Conservation (phyloP, 1,140 invertebrate genomes). For the Hypothenemus hampei region DNA sequence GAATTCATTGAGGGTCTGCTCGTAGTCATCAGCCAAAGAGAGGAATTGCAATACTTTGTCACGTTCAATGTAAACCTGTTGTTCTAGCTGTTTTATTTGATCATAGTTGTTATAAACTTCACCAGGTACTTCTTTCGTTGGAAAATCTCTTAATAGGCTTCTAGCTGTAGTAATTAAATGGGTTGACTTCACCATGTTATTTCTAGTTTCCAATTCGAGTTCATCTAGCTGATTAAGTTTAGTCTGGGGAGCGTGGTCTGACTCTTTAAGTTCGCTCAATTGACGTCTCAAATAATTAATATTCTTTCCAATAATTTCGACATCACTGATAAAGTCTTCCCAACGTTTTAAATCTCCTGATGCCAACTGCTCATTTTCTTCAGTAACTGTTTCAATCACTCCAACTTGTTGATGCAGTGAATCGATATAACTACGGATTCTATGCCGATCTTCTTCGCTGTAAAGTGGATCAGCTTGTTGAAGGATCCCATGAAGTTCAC, state of each 20-base stretch:
- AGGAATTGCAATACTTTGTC: constrained; percentile 68
- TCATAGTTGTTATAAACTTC: constrained; percentile 61
- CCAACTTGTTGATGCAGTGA: constrained; percentile 52
- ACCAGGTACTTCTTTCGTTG: constrained; percentile 59
- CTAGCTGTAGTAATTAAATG: constrained; percentile 52
- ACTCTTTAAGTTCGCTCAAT: constrained; percentile 54
- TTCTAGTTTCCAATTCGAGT: constrained; percentile 56
- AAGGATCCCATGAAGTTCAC: constrained; percentile 46
- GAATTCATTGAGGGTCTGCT: constrained; percentile 79
- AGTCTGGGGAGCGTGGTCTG: constrained; percentile 53
- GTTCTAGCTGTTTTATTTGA: constrained; percentile 61
- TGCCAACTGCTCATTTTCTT: constrained; percentile 56
- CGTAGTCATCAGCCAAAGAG: constrained; percentile 75
- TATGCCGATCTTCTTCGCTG: constrained; percentile 47
- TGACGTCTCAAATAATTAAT: constrained; percentile 52
- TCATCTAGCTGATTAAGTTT: constrained; percentile 63
- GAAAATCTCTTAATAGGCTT: constrained; percentile 57
- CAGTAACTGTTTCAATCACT: constrained; percentile 57
- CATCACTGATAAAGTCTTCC: constrained; percentile 61
- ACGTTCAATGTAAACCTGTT: constrained; percentile 61
- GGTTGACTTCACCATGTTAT: constrained; percentile 49
- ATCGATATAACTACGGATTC: constrained; percentile 49
- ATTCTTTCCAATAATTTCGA: constrained; percentile 50
- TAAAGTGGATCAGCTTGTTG: constrained; percentile 50
- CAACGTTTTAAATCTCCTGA: constrained; percentile 60